Base-by-base conservation (phyloP, 2,113 vertebrate genomes). In the Austrofundulus limnaeus region DNA sequence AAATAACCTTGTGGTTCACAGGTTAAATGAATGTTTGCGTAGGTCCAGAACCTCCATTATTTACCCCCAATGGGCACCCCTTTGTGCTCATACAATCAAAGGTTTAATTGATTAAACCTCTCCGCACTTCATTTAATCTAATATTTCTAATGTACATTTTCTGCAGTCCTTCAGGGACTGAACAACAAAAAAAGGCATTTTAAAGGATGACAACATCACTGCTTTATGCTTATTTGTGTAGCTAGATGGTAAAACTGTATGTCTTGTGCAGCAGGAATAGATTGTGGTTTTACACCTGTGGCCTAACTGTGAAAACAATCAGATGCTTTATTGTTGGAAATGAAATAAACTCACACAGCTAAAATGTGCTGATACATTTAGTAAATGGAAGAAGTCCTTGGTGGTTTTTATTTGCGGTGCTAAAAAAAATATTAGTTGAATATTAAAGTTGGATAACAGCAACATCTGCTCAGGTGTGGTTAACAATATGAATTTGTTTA, bases 1-100 rank as follows among this genome's bases (percentile, higher is more conserved):
- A 93, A 94, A 94, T 96, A 95, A 95, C 95, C 96, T 96, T 95
- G 94, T 79, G 80, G 88, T 93, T 93, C 92, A 87, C 90, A 92
- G 94, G 94, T 94, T 94, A 95, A 95, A 93, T 78, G 90, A 80
- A 83, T 75, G 59, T 88, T 91, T 87, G 81, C 81, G 52, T 77
- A 86, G 86, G 86, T 88, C 82, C 74, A 70, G 77, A 83, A 82
- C 85, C 86, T 86, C 67, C 81, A 83, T 86, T 88, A 88, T 87
- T 89, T 89, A 86, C 71, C 81, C 75, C 85, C 70, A 20, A 65
- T 80, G 75, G 83, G 78, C 63, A 74, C 72, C 69, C 61, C 76
- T 78, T 85, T 82, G 75, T 85, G 78, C 34, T 81, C 83, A 81
- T 86, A 81, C 82, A 78, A 79, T 72, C 78, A 85, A 74, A 79